Percentiles rank a stretch among this genome's conserved stretches.
These are phyloP conservation scores for Phodopus roborovskii DNA, from an alignment of 2,113 vertebrate genomes.

Conservation along the genomic window DNA sequence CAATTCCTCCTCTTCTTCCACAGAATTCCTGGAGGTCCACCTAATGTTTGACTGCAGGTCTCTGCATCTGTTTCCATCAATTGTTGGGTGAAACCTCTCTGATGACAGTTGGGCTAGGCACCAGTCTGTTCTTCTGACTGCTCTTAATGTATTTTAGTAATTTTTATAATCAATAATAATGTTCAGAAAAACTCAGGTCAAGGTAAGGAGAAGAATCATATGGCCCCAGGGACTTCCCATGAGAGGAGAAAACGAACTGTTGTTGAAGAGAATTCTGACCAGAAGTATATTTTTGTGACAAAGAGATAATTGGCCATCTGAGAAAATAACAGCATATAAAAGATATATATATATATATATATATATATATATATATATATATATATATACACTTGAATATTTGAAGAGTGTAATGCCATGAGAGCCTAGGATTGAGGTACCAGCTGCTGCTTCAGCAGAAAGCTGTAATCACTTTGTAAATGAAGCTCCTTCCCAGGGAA, in stretches of 20 bases:
- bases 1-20: not conserved
- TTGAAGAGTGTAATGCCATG: not conserved
- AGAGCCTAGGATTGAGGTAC: not conserved
- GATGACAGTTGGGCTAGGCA: not conserved
- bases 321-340: not conserved
- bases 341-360: not conserved
- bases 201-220: not conserved
- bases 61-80: not conserved
- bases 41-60: not conserved
- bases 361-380: not conserved
- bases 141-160: not conserved
- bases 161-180: constrained; percentile 8
- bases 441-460: not conserved
- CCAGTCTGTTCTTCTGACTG: not conserved
- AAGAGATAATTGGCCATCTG: not conserved
- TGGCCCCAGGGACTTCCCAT: not conserved
- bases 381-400: not conserved
- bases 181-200: not conserved
- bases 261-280: not conserved
- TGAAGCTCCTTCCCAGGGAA: not conserved
- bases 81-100: not conserved
- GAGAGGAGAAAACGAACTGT: not conserved
- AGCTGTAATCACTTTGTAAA: not conserved
- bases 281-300: constrained; percentile 15
- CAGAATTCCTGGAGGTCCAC: not conserved